phyloP scores from a whole-genome alignment of 2,797 vertebrate species.

The Parambassis ranga region DNA sequence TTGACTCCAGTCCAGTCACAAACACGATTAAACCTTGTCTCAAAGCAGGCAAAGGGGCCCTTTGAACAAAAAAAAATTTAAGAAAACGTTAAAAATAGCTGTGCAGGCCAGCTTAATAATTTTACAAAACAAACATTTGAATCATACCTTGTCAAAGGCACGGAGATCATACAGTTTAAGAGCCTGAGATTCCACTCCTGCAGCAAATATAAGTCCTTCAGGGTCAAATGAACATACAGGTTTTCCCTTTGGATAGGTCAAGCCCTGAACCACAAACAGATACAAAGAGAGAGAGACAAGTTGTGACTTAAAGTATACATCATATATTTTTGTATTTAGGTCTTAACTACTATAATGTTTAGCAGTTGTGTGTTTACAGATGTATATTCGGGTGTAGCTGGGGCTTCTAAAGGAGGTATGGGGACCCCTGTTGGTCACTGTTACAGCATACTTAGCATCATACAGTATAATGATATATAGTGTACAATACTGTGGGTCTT shows the following conservation, averaged over 20 bases:
- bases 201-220: slow-evolving; percentile 94
- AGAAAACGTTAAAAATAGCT: neutral
- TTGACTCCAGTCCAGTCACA: slow-evolving; percentile 94
- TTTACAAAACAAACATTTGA: neutral
- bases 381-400: no score
- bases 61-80: slow-evolving; percentile 39
- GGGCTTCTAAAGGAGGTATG: neutral
- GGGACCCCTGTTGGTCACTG: slow-evolving; percentile 19
- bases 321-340: neutral
- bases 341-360: neutral
- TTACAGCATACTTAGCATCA: no score
- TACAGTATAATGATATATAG: no score
- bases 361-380: neutral
- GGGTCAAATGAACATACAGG: slow-evolving; percentile 96
- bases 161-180: slow-evolving; percentile 93
- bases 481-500: neutral
- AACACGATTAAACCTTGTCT: slow-evolving; percentile 85
- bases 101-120: neutral
- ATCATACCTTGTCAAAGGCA: slow-evolving; percentile 82
- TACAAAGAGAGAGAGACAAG: neutral
- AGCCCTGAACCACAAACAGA: slow-evolving; percentile 77
- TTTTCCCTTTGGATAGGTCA: slow-evolving; percentile 90
- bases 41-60: slow-evolving; percentile 92
- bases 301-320: neutral
- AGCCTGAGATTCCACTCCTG: slow-evolving; percentile 91